Base-by-base conservation (phyloP, 1,140 invertebrate species). In the Stenopsyche tienmushanensis region DNA sequence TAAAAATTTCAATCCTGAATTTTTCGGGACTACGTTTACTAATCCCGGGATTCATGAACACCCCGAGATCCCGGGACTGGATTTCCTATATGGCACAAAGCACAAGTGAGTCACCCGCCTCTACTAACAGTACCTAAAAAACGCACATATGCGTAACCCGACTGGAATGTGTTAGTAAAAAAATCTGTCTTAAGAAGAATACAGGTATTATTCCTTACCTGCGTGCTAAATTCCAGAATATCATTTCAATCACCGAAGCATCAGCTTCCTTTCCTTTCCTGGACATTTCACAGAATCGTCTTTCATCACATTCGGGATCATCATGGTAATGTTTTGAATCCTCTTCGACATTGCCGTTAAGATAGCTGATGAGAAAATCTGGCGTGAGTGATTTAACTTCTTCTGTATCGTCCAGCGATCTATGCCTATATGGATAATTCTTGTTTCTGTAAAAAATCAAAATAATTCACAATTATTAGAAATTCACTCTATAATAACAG, bases 211-310 rank as follows among this genome's bases (percentile, higher is more conserved):
- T n/a, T n/a, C n/a, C n/a, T n/a, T 47, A 70, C 69, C 55, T 50
- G 17, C 55, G 62, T 5, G 69, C 69, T 26, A 70, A 50, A n/a
- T 58, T 47, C 69, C 69, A 70, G 29, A 62, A 65, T 20, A 67
- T 60, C 25, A 62, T 66, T 29, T 70, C 69, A 13, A 60, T 18
- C 10, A 55, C n/a, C 7, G 26, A 29, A 9, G 69, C 25, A n/a
- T 64, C 29, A 0, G 62, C 1, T 15, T 55, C 21, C 23, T 62
- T 50, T 41, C 69, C 69, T 44, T 29, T 70, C 34, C 44, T 64
- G 15, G 65, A 42, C 39, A 77, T 42, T 53, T 78, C 76, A 49
- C 77, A 78, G 21, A 78, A 72, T 9, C 74, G 72, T 44, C 74
- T 67, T 20, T 76, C 74, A 52, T 78, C 75, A 45, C 77, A 78